Evolutionary conservation across 1,140 invertebrate genomes (phyloP).

Genomic region (Agrilus planipennis): DNA sequence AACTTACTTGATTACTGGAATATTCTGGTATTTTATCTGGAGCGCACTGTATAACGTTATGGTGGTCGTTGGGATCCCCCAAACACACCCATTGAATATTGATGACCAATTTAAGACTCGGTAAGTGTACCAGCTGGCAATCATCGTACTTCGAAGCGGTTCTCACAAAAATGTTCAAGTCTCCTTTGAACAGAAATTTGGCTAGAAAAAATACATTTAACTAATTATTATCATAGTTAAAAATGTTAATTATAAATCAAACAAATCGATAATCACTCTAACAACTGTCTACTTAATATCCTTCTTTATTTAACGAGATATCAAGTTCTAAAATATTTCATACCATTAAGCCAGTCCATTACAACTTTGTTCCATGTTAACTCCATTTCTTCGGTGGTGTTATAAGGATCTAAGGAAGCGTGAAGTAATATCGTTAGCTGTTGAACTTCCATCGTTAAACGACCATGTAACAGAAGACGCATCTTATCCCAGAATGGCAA

Average conservation of each 20-base stretch:
- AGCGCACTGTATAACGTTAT: slow-evolving; percentile 91
- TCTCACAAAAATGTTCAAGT: slow-evolving; percentile 77
- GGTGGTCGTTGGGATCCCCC: slow-evolving; percentile 91
- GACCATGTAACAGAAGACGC: slow-evolving; percentile 81
- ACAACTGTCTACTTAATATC: too few species aligned
- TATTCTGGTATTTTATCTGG: slow-evolving; percentile 95
- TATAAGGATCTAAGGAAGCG: slow-evolving; percentile 94
- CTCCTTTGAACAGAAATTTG: slow-evolving; percentile 74
- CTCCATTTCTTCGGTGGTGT: slow-evolving; percentile 98
- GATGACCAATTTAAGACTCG: slow-evolving; percentile 73
- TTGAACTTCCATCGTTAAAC: slow-evolving; percentile 74
- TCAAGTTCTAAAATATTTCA: too few species aligned
- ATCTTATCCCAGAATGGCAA: slow-evolving; percentile 98
- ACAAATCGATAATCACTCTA: too few species aligned
- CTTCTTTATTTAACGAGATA: too few species aligned
- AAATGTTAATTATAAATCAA: background rate
- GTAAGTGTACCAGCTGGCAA: slow-evolving; percentile 81
- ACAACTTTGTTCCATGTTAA: slow-evolving; percentile 84
- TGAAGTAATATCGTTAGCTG: slow-evolving; percentile 82
- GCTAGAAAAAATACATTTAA: slow-evolving; percentile 37
- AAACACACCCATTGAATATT: slow-evolving; percentile 86
- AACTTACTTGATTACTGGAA: slow-evolving; percentile 73
- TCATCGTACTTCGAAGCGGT: slow-evolving; percentile 99
- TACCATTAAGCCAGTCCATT: slow-evolving; percentile 93
- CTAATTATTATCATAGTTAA: background rate